Percentiles rank a stretch among this genome's conserved stretches.
Conservation (phyloP, 2,797 vertebrate species). For the Ctenopoma multispine region DNA sequence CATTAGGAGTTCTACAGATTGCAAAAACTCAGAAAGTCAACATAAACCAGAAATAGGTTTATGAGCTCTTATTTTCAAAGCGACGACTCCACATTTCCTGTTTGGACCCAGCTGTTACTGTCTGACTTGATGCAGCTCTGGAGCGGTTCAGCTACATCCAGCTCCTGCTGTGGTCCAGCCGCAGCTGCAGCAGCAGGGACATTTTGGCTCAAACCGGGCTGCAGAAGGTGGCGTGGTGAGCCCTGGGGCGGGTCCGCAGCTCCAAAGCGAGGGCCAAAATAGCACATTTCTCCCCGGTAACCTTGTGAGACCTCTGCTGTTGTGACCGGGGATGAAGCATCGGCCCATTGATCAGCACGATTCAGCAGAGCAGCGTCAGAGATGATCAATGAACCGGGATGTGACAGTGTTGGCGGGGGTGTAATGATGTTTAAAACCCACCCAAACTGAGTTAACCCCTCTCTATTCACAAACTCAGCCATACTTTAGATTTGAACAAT, state of each 20-base stretch:
- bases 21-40: neutral
- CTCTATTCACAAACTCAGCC: neutral
- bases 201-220: constrained; percentile 72
- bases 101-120: neutral
- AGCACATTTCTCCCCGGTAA: constrained; percentile 69
- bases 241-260: constrained; percentile 55
- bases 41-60: neutral
- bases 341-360: constrained; percentile 52
- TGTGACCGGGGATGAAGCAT: constrained; percentile 5
- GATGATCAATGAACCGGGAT: constrained; percentile 53
- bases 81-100: constrained; percentile 29
- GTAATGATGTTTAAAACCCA: constrained; percentile 29
- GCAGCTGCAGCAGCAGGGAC: constrained; percentile 59
- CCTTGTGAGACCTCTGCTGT: constrained; percentile 55
- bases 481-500: neutral
- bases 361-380: constrained; percentile 54
- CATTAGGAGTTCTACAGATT: neutral
- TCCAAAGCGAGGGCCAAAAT: constrained; percentile 68
- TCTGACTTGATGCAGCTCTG: constrained; percentile 6
- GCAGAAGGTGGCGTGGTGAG: constrained; percentile 31
- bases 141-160: constrained; percentile 16
- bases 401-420: constrained; percentile 18
- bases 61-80: constrained; percentile 43
- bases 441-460: constrained; percentile 10
- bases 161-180: constrained; percentile 44